Evolutionary conservation across 2,888 invertebrate species (phyloP), one percentile per base, ranked within the genome.

Genomic region (Tridacna gigas): DNA sequence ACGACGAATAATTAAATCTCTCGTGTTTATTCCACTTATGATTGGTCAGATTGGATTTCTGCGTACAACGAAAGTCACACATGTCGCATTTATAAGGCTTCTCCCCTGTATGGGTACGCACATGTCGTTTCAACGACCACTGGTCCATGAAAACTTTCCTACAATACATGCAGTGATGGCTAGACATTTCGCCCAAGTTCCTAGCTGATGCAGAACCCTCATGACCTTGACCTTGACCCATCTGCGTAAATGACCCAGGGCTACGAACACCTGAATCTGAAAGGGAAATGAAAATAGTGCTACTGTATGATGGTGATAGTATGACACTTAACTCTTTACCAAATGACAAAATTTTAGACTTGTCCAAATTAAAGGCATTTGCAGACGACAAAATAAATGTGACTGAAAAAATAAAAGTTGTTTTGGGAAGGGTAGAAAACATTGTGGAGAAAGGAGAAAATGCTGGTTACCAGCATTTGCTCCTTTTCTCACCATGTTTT

Each of bases 51-150:
- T 71, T 71, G 4, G 71, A 71, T 51, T 71, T 71, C 47, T 71
- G 71, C 26, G 71, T 71, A 71, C 71, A 71, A 11, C 71, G 71
- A 51, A 71, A 71, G 22, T 51, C 71, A 71, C 71, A 71, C 20
- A 51, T 20, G 9, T 48, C 71, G 25, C 71, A 71, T 25, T 51
- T 51, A 20, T 71, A 71, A 7, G 71, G 71, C 26, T 71, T 71
- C 26, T 71, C 71, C 11, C 71, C 71, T 4, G 71, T 71, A 51
- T 71, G 71, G 12, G 26, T 15, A n/a, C 71, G 18, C 26, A 71
- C n/a, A 25, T 71, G 71, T 13, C 71, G 5, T 51, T 71, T 71
- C 15, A 71, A 51, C 0, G 71, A 22, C 71, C 51, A 71, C 22
- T 45, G 20, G n/a, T 51, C 51, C 22, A 22, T 9, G 51, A 71